Evolutionary conservation across 2,888 invertebrate genomes (phyloP), one percentile per base, ranked within the genome.

Genomic region (Ormyrus nitidulus): DNA sequence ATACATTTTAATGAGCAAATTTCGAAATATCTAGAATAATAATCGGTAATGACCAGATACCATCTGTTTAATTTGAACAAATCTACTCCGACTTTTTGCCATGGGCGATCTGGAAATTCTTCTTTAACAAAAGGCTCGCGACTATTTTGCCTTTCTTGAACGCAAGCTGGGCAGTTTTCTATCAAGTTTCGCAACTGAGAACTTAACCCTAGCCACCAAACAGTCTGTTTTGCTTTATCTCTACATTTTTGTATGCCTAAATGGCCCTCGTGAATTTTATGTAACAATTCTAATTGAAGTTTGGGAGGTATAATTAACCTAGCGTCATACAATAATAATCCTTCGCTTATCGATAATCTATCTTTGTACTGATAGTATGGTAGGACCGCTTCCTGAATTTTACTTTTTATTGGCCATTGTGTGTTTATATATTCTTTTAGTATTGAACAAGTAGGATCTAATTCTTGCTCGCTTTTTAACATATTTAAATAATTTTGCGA

Each of bases 181-280:
- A 84, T 73, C 6, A 83, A 34, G 19, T 84, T 80, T 11, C 74
- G 64, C 8, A 85, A 49, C 49, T 84, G 80, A 0, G 62, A 48
- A 8, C 77, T 77, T 46, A 84, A 51, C 0, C 84, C 84, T 5
- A 79, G 64, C 85, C 85, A 86, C 84, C 84, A 85, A 11, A 86
- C 19, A 19, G 19, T 19, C 19, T 19, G 19, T 19, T 19, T 19
- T 19, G 19, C 19, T 19, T 19, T 19, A 8, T 61, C 70, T 11
- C 83, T 53, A 71, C 84, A 84, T 64, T 83, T 86, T 6, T 72
- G 82, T 51, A 86, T 83, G 0, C 86, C 86, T 0, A 84, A 79
- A 73, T 87, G 86, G 3, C 86, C 85, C 19, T 19, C 19, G 19
- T 19, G 19, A 19, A 19, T 19, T 19, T 19, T 19, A 19, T 19